These are phyloP conservation scores for Clivina fossor DNA, from an alignment of 2,888 invertebrate genomes.

Conservation along the genomic window DNA sequence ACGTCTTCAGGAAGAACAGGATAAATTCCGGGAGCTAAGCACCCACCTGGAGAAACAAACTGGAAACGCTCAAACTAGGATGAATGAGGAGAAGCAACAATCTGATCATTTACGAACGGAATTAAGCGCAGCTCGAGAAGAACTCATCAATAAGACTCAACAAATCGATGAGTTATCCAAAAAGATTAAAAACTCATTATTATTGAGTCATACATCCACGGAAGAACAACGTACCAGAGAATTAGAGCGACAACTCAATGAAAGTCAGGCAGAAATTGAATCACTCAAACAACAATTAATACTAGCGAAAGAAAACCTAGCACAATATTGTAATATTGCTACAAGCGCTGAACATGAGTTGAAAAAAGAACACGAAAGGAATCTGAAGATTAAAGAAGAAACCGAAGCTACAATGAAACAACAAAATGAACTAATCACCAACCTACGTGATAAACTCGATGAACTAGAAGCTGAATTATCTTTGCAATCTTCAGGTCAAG, in stretches of 20 bases:
- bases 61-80: conserved; percentile 65
- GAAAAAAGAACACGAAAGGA: conserved; percentile 62
- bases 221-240: conserved; percentile 68
- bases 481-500: conserved; percentile 67
- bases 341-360: conserved; percentile 80
- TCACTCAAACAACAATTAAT: conserved; percentile 72
- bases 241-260: conserved; percentile 66
- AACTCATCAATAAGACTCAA: conserved; percentile 62
- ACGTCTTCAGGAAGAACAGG: conserved; percentile 80
- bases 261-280: conserved; percentile 65
- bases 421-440: conserved; percentile 53
- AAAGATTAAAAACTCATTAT: conserved; percentile 62
- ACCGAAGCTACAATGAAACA: conserved; percentile 62
- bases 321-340: conserved; percentile 84
- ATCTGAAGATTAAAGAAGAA: conserved; percentile 61
- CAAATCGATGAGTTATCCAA: conserved; percentile 70
- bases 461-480: conserved; percentile 71
- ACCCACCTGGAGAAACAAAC: conserved; percentile 71
- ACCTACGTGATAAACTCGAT: conserved; percentile 63
- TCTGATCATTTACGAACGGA: conserved; percentile 65
- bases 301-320: conserved; percentile 72
- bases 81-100: conserved; percentile 71
- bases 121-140: conserved; percentile 61
- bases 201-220: conserved; percentile 56
- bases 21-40: conserved; percentile 72